Evolutionary conservation across 2,888 invertebrate genomes (phyloP), one percentile per base, ranked within the genome.

Genomic region (Neoaliturus tenellus): DNA sequence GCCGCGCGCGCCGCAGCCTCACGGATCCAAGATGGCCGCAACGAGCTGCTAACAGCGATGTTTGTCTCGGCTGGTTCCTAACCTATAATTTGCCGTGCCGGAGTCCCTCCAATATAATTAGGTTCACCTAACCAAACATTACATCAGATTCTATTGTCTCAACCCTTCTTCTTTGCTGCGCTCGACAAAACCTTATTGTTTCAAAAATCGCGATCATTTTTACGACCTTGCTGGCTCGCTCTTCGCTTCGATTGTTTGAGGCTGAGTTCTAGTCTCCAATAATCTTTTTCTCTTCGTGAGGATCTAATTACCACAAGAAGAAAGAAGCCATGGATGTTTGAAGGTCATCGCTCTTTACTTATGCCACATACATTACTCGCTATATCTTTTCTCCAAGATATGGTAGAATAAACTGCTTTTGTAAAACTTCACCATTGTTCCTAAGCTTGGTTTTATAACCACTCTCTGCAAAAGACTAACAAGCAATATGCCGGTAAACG

Each of bases 121-220:
- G 78, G 78, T 78, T 78, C 78, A 33, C 78, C 78, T 78, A 78
- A 78, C 78, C 78, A 78, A 78, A 78, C 78, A 78, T 78, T 78
- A 78, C 78, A 78, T 55, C 78, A 55, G 78, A 78, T 78, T 78
- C 78, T 78, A 78, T 78, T 78, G 78, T 78, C 35, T 78, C 55
- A 55, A 51, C 25, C 33, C 51, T 33, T 75, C 39, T 41, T 28
- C n/a, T 17, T 73, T 44, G 44, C 44, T 28, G 28, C 73, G 35
- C 73, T 44, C 78, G 48, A 78, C 78, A 78, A 55, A 48, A 78
- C 33, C 55, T 51, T 23, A 78, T 78, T 78, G 78, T 78, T 78
- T 55, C n/a, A 31, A 48, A 78, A 55, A 28, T 48, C 78, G 51
- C 48, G 78, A 78, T 78, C 23, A n/a, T 28, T 78, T 78, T 78